These are phyloP conservation scores for Drosophila stalkeri DNA, from an alignment of 2,888 invertebrate genomes.

Conservation along the genomic window DNA sequence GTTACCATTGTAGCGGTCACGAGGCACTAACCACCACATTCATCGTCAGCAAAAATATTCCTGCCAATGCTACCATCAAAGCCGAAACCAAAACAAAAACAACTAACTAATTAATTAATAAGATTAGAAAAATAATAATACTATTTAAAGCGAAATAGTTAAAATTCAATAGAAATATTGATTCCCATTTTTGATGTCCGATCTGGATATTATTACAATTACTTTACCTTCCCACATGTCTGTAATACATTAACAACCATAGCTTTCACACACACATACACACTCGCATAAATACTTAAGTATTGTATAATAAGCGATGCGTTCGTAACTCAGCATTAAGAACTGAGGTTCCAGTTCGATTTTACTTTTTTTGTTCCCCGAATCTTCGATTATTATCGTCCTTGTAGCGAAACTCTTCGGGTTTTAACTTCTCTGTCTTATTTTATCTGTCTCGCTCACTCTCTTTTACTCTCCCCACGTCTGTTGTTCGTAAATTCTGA, in stretches of 20 bases:
- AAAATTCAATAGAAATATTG: neutral
- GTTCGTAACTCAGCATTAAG: constrained; percentile 73
- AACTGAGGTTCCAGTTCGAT: constrained; percentile 69
- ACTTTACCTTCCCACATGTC: constrained; percentile 3
- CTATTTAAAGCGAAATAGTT: neutral
- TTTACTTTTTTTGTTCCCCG: constrained; percentile 42
- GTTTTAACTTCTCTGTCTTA: neutral
- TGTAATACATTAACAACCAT: neutral
- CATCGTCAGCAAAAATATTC: constrained; percentile 7
- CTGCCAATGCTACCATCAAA: constrained; percentile 15
- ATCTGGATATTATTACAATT: neutral
- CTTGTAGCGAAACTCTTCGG: constrained; percentile 3
- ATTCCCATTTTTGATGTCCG: neutral
- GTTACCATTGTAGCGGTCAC: constrained; percentile 42
- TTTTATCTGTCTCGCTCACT: neutral
- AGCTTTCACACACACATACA: neutral
- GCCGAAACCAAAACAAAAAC: neutral
- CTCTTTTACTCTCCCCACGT: constrained; percentile 20
- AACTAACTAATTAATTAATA: neutral
- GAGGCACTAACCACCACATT: constrained; percentile 6
- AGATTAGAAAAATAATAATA: neutral
- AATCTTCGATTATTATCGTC: constrained; percentile 64
- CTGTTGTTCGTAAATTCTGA: constrained; percentile 54
- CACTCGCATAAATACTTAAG: constrained; percentile 3
- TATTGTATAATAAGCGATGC: constrained; percentile 41